Evolutionary conservation across 2,888 invertebrate species (phyloP), one percentile per base, ranked within the genome.

Genomic region (Coecobrya sp.): DNA sequence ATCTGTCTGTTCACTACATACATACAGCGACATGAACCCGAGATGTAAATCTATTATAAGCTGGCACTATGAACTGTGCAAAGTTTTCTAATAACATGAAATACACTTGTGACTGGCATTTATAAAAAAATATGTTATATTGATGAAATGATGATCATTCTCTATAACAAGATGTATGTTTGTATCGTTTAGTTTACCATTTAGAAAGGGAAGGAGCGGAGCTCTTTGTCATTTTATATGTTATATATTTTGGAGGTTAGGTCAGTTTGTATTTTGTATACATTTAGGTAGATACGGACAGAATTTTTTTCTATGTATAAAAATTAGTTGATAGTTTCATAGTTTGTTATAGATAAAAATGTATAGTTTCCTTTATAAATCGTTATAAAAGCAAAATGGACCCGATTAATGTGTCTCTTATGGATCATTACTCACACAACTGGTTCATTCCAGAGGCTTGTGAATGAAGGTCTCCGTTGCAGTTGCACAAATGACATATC

Each of bases 401-500:
- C n/a, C 13, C 68, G 4, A n/a, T 13, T 70, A n/a, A n/a, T 16
- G 68, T n/a, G 55, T 55, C 7, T 55, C 55, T n/a, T n/a, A 4
- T 55, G n/a, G 0, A 8, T 16, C n/a, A 36, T n/a, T n/a, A 19
- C 55, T n/a, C 27, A 36, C 4, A 16, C n/a, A n/a, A 25, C 27
- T 70, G 2, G 11, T 36, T 16, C 16, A 0, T 45, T 49, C 27
- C 2, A 10, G 22, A 8, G 0, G 3, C 5, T 16, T 59, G 81
- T 36, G 36, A 36, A 5, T 82, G 70, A 68, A 89, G 82, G 82
- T 36, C 70, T 70, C 36, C 36, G 3, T 36, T 36, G 36, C 52
- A 27, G 25, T 82, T 84, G 59, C 82, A 82, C 84, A 84, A 89
- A 89, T 89, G 89, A 89, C 89, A 84, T 89, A 89, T 89, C 62